A percentile compares a stretch with the other conserved stretches of the same genome.
phyloP scores from a whole-genome alignment of 2,113 vertebrate species.

The Saccopteryx bilineata region DNA sequence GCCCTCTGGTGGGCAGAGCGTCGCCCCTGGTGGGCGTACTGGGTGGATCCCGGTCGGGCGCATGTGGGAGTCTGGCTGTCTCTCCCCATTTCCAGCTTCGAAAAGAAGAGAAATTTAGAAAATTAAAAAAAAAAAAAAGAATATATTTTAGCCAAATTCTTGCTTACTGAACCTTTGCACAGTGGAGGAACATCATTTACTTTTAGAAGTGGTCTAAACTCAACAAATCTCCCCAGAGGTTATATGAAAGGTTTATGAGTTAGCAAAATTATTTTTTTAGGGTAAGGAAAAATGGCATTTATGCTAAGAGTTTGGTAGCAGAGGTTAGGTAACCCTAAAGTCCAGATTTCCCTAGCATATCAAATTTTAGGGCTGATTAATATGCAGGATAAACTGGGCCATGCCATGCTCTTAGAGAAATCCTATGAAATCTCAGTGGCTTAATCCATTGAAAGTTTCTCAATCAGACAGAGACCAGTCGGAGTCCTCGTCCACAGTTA shows the following conservation, averaged over 20 bases:
- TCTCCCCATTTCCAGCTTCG: too few species aligned
- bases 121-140: too few species aligned
- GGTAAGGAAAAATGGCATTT: neutral
- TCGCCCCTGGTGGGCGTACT: too few species aligned
- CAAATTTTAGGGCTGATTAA: neutral
- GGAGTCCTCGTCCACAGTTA: neutral
- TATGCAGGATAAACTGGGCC: neutral
- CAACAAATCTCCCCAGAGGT: neutral
- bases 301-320: neutral
- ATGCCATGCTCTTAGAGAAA: neutral
- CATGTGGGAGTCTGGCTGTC: too few species aligned
- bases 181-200: neutral
- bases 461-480: neutral
- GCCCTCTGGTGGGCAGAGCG: too few species aligned
- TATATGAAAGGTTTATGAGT: slow-evolving; percentile 48
- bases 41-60: too few species aligned
- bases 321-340: neutral
- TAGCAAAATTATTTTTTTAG: slow-evolving; percentile 34
- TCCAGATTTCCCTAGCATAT: neutral
- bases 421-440: neutral
- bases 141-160: neutral
- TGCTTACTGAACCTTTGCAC: neutral
- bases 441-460: neutral
- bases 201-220: neutral
- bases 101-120: too few species aligned